Evolutionary conservation across 92 coral and sea anemone species (phyloP), one percentile per base, ranked within the genome.

Genomic region (Epizoanthus rinbou): DNA sequence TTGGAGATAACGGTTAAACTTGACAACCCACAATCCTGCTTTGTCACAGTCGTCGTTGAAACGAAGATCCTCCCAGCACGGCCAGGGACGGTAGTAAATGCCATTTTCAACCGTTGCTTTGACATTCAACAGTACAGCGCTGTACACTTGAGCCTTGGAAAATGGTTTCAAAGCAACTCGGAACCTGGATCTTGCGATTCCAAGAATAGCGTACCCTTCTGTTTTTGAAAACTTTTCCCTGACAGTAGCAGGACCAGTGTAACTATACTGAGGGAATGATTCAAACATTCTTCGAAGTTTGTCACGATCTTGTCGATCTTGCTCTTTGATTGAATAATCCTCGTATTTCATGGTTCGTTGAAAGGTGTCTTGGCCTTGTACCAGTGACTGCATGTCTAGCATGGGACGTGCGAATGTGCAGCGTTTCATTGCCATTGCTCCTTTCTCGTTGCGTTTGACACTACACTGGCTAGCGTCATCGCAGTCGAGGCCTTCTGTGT

Each of bases 41-140:
- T 82, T 75, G 73, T 87, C 90, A 75, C 90, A 87, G 57, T 87
- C 90, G 54, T 87, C 90, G 50, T 83, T 87, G 85, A 87, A 87
- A 52, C 90, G 90, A 25, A 87, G 73, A 75, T 87, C 90, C 47
- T 87, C 90, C 90, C 90, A 87, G 84, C 79, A 83, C 15, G 87
- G 90, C 90, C 90, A 87, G 45, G 90, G 84, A 3, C 90, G 90
- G 53, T 87, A 87, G 19, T 68, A 87, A 14, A 87, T 87, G 9
- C 69, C 69, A 10, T 69, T 76, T 68, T 67, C 74, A 9, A 83
- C 90, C 0, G 90, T 87, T 21, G 84, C 80, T 66, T 69, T 84
- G 58, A 87, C 87, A 65, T 87, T 87, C 33, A 87, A 57, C 24
- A 87, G 67, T 24, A 87, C 43, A 18, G 83, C 90, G 65, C 87